Base-by-base conservation (phyloP, 2,888 invertebrate genomes). In the Papilio gigon region DNA sequence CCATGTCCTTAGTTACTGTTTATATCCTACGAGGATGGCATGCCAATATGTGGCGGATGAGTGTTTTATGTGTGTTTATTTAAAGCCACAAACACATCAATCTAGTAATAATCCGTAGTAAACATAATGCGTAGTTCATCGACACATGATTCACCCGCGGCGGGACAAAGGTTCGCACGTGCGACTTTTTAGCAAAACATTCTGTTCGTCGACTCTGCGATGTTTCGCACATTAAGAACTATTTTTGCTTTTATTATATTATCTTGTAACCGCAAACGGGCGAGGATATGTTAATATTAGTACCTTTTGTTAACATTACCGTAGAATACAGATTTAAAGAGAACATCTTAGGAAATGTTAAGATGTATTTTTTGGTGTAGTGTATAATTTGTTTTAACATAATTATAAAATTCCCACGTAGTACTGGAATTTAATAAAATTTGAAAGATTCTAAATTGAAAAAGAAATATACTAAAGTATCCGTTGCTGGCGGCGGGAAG, bases 111-210 rank as follows among this genome's bases (percentile, higher is more conserved):
- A 75, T 59, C 75, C 74, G 73, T 70, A 62, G 59, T 73, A 73
- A 68, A 74, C 72, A 72, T 74, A 73, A 74, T 73, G 72, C 68
- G 62, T 71, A 67, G 78, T 77, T 78, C 78, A 76, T 77, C 77
- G 79, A 78, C 77, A 74, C 72, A 74, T 77, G 77, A 77, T 69
- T 76, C 77, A 77, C 70, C 67, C 33, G 47, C 47, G 59, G 61
- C 62, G 71, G 74, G 66, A 79, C 79, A 79, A 79, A 79, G 79
- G 75, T 74, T 73, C 65, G 67, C 78, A 74, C 76, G 77, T 75
- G 76, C 72, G 71, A 68, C 68, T 74, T 77, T 77, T 76, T 74
- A 76, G 76, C 75, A 77, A 77, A 76, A 74, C 72, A 72, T 67
- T 68, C 70, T 72, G 67, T 61, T 12, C 66, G 61, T 63, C 72